These are phyloP conservation scores for Platycheirus rosarum DNA, from an alignment of 2,888 invertebrate genomes.

Conservation along the genomic window DNA sequence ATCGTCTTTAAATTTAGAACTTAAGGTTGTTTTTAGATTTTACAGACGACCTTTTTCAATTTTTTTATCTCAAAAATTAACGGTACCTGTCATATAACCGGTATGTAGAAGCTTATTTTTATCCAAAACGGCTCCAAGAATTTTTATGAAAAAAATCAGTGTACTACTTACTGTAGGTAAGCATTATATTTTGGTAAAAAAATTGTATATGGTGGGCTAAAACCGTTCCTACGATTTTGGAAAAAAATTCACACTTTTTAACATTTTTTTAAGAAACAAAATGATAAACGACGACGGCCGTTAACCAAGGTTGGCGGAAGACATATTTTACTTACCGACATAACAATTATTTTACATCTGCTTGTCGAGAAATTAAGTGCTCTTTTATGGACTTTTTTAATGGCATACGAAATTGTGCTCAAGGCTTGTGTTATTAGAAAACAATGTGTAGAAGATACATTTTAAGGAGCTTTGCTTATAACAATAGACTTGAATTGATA, in stretches of 20 bases:
- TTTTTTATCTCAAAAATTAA: no score
- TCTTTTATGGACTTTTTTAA: slow-evolving; percentile 29
- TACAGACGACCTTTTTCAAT: no score
- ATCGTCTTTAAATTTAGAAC: no score
- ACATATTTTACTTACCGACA: slow-evolving; percentile 37
- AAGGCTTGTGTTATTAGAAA: slow-evolving; percentile 3
- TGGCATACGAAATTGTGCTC: slow-evolving; percentile 28
- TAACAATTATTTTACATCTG: slow-evolving; percentile 38
- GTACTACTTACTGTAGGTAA: no score
- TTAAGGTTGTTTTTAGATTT: no score
- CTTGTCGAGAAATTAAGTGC: slow-evolving; percentile 16
- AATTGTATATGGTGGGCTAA: background rate
- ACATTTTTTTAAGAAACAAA: slow-evolving; percentile 21
- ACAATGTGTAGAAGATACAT: background rate
- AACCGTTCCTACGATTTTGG: background rate
- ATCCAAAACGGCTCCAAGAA: no score
- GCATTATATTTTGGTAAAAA: no score
- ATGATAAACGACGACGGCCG: slow-evolving; percentile 38
- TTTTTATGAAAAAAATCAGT: no score
- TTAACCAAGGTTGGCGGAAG: slow-evolving; percentile 27
- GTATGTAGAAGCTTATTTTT: no score
- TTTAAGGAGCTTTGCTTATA: slow-evolving; percentile 4
- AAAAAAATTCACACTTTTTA: slow-evolving; percentile 35
- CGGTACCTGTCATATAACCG: no score
- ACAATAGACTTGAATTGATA: no score